A percentile compares a stretch with the other conserved stretches of the same genome.
Conservation (phyloP, 1,140 invertebrate genomes). For the Schlechtendalia chinensis region DNA sequence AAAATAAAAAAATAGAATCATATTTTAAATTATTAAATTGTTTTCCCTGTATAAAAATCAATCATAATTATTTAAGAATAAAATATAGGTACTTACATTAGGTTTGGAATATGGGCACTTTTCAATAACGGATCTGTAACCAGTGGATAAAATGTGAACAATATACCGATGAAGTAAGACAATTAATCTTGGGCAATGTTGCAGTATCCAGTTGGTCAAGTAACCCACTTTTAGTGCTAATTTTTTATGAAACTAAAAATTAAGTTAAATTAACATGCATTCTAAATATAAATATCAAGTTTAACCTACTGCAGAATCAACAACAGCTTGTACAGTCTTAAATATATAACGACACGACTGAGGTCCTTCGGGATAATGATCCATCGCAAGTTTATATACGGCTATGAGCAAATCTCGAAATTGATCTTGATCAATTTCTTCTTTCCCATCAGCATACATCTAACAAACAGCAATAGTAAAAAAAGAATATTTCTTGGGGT, state of each 20-base stretch:
- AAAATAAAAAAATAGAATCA: slow-evolving; percentile 37
- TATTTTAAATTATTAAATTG: slow-evolving; percentile 27
- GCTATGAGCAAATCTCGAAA: slow-evolving; percentile 66
- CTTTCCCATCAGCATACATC: slow-evolving; percentile 61
- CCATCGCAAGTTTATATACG: slow-evolving; percentile 74
- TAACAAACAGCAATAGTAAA: slow-evolving; percentile 50
- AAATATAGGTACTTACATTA: slow-evolving; percentile 49
- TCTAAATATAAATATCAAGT: background rate
- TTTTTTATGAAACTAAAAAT: slow-evolving; percentile 71
- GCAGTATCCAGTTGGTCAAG: slow-evolving; percentile 75
- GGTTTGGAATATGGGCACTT: slow-evolving; percentile 50
- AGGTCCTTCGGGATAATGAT: slow-evolving; percentile 66
- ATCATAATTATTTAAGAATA: background rate
- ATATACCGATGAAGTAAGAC: slow-evolving; percentile 75
- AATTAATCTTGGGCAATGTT: slow-evolving; percentile 72
- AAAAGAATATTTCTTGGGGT: background rate
- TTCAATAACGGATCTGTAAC: slow-evolving; percentile 62
- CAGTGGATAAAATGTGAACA: slow-evolving; percentile 74
- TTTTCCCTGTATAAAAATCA: slow-evolving; percentile 10
- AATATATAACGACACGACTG: slow-evolving; percentile 63
- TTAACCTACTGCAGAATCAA: slow-evolving; percentile 65
- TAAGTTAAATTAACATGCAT: slow-evolving; percentile 47
- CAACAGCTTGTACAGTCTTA: slow-evolving; percentile 67
- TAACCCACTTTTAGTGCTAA: slow-evolving; percentile 69
- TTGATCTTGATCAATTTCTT: slow-evolving; percentile 61